phyloP scores from a whole-genome alignment of 2,113 vertebrate species.

The Paramormyrops kingsleyae region DNA sequence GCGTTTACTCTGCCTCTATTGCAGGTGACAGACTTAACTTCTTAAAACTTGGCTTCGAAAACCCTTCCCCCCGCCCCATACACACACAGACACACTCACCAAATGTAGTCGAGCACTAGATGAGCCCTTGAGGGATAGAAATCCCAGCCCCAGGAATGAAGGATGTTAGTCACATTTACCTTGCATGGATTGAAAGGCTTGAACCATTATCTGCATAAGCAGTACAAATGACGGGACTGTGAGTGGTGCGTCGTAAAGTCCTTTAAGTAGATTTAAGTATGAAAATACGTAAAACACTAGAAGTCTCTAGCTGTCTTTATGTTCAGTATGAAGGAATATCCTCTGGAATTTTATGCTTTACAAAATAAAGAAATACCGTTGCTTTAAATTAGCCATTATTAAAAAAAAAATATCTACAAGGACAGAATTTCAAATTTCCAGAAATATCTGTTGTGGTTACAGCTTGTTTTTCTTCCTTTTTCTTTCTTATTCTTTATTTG shows the following conservation, averaged over 20 bases:
- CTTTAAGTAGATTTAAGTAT: neutral
- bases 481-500: neutral
- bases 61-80: neutral
- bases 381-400: slow-evolving; percentile 1
- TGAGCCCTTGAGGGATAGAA: neutral
- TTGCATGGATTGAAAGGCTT: neutral
- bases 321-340: neutral
- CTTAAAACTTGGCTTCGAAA: neutral
- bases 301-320: neutral
- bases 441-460: slow-evolving; percentile 4
- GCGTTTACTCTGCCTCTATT: neutral
- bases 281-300: neutral
- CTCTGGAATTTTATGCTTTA: slow-evolving; percentile 15
- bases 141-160: neutral
- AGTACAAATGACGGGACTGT: neutral
- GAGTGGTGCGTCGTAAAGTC: neutral
- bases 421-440: neutral
- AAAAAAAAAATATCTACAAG: slow-evolving; percentile 15
- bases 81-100: neutral
- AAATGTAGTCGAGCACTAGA: neutral
- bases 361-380: neutral
- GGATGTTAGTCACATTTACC: neutral
- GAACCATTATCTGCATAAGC: neutral
- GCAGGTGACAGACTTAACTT: slow-evolving; percentile 10
- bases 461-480: neutral